Evolutionary conservation across 2,113 vertebrate genomes (phyloP).

Genomic region (Hemibagrus wyckioides): DNA sequence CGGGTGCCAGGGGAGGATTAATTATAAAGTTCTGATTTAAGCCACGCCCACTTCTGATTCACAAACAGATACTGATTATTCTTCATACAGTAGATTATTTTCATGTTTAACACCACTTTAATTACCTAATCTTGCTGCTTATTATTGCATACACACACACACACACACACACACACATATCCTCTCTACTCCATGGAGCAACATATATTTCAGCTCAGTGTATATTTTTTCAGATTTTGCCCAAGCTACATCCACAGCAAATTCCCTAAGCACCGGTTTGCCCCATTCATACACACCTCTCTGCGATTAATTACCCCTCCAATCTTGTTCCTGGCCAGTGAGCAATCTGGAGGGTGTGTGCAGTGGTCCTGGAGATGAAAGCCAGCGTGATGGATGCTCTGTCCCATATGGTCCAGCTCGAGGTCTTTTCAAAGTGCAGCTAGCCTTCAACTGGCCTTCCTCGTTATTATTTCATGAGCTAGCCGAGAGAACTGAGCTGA

Average conservation of each 20-base stretch:
- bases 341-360: conserved; percentile 7
- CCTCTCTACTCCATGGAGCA: not conserved
- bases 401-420: conserved; percentile 9
- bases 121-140: not conserved
- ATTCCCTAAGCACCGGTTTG: not conserved
- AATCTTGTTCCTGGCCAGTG: not conserved
- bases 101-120: not conserved
- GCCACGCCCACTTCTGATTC: not conserved
- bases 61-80: not conserved
- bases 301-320: conserved; percentile 29
- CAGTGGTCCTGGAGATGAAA: conserved; percentile 47
- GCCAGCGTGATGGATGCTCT: conserved; percentile 15
- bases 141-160: not conserved
- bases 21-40: not conserved
- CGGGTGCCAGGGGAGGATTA: not conserved
- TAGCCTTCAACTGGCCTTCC: conserved; percentile 19
- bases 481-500: conserved; percentile 39
- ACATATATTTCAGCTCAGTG: not conserved
- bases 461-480: conserved; percentile 48
- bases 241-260: not conserved
- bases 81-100: not conserved
- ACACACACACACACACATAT: not conserved
- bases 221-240: not conserved
- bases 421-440: conserved; percentile 46
- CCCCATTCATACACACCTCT: not conserved